Evolutionary conservation across 2,113 vertebrate genomes (phyloP).

Genomic region (Cyrtonyx montezumae): DNA sequence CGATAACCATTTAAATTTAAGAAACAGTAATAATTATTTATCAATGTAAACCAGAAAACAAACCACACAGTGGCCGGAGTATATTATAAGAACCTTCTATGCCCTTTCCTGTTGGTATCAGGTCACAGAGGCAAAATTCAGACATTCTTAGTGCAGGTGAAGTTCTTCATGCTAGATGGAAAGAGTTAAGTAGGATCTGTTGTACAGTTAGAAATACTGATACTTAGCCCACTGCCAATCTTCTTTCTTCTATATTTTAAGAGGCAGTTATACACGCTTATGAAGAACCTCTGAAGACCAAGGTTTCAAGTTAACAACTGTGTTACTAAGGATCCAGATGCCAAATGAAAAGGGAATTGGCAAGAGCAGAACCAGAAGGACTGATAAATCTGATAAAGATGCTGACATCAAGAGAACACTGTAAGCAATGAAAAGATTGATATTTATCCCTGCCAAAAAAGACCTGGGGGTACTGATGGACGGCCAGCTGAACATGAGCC

Average conservation of each 20-base stretch:
- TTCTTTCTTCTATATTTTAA: conserved; percentile 17
- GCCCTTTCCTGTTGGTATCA: neutral
- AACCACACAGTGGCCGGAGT: neutral
- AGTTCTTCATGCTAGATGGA: neutral
- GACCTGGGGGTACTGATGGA: no score
- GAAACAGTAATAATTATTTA: neutral
- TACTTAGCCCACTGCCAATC: neutral
- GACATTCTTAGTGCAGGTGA: neutral
- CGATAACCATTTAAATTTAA: neutral
- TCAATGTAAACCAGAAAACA: neutral
- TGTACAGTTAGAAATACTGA: neutral
- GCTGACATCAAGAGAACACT: neutral
- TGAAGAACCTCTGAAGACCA: neutral
- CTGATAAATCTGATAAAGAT: neutral
- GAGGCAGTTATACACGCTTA: neutral
- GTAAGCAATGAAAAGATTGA: neutral
- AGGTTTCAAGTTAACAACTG: neutral
- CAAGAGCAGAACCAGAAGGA: neutral
- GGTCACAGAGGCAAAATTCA: neutral
- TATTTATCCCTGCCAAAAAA: no score
- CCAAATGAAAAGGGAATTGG: neutral
- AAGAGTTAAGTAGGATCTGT: neutral
- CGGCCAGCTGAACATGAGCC: no score
- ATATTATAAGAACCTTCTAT: neutral
- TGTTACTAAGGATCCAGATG: neutral